A percentile compares a stretch with the other conserved stretches of the same genome.
Evolutionary conservation across 2,797 vertebrate genomes (phyloP).

Genomic region (Periophthalmus magnuspinnatus): DNA sequence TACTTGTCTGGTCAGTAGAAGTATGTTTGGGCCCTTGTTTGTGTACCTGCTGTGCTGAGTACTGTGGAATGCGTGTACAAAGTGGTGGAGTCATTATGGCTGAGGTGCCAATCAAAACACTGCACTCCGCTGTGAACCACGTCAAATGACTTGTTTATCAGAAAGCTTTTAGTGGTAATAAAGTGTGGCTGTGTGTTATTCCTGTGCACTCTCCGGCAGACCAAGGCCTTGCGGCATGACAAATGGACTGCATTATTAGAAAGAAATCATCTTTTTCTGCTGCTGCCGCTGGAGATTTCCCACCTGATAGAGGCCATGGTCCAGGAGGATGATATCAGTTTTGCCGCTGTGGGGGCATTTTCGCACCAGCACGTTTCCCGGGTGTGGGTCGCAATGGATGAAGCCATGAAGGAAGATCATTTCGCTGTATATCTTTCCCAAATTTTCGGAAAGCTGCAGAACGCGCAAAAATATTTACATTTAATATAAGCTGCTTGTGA

Average conservation of each 20-base stretch:
- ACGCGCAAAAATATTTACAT: neutral
- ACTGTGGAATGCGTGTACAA: slow-evolving; percentile 7
- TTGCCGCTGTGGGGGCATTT: slow-evolving; percentile 80
- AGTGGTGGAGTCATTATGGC: slow-evolving; percentile 43
- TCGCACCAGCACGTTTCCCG: slow-evolving; percentile 91
- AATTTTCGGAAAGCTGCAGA: slow-evolving; percentile 86
- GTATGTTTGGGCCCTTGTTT: neutral
- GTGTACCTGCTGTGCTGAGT: neutral
- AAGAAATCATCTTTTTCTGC: slow-evolving; percentile 49
- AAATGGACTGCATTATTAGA: slow-evolving; percentile 70
- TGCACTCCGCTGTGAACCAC: slow-evolving; percentile 54
- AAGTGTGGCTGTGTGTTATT: slow-evolving; percentile 32
- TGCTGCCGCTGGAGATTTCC: slow-evolving; percentile 38
- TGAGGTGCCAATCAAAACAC: slow-evolving; percentile 41
- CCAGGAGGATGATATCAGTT: slow-evolving; percentile 88
- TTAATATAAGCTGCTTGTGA: neutral
- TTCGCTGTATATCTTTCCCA: slow-evolving; percentile 94
- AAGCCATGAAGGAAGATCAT: slow-evolving; percentile 98
- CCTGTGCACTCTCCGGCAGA: slow-evolving; percentile 21
- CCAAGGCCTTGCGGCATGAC: slow-evolving; percentile 62
- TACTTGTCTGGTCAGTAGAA: neutral
- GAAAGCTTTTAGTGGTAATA: slow-evolving; percentile 76
- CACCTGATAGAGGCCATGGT: slow-evolving; percentile 97
- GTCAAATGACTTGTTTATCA: slow-evolving; percentile 74
- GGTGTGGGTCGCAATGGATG: slow-evolving; percentile 97